Evolutionary conservation across 2,888 invertebrate species (phyloP).

Genomic region (Sympetrum striolatum): DNA sequence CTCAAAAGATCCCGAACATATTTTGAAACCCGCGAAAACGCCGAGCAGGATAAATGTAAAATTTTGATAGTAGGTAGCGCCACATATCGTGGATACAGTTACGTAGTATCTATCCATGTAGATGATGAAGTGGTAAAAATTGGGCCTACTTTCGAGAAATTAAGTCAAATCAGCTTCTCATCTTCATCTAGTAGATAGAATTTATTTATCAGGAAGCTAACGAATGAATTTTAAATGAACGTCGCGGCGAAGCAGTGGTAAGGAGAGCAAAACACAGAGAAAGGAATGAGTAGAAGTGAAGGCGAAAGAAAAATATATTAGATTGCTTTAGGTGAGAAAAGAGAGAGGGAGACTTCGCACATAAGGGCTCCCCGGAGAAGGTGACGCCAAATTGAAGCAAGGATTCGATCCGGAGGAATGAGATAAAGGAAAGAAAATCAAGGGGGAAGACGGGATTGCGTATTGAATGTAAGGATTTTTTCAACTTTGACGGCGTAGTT

Average conservation of each 20-base stretch:
- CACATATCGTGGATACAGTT: too few relatives aligned
- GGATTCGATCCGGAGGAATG: neutral
- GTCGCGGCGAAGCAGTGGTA: neutral
- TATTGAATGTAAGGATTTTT: slow-evolving; percentile 25
- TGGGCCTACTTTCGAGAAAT: too few relatives aligned
- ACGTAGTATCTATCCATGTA: too few relatives aligned
- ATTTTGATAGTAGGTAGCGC: too few relatives aligned
- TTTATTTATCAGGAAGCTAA: neutral
- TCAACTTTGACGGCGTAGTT: neutral
- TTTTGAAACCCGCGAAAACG: too few relatives aligned
- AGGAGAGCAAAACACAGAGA: neutral
- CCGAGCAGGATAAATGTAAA: too few relatives aligned
- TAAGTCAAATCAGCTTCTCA: too few relatives aligned
- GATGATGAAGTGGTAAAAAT: too few relatives aligned
- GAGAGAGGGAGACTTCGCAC: neutral
- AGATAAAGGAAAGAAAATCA: neutral
- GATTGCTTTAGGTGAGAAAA: neutral
- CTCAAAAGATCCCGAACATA: too few relatives aligned
- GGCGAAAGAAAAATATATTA: neutral
- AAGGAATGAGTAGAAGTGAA: neutral
- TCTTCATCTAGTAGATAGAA: too few relatives aligned
- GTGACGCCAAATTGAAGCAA: neutral
- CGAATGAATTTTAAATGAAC: neutral
- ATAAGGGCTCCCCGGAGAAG: neutral
- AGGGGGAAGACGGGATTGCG: neutral